These are phyloP conservation scores for Dascillus cervinus DNA, from an alignment of 2,888 invertebrate genomes.

Conservation along the genomic window DNA sequence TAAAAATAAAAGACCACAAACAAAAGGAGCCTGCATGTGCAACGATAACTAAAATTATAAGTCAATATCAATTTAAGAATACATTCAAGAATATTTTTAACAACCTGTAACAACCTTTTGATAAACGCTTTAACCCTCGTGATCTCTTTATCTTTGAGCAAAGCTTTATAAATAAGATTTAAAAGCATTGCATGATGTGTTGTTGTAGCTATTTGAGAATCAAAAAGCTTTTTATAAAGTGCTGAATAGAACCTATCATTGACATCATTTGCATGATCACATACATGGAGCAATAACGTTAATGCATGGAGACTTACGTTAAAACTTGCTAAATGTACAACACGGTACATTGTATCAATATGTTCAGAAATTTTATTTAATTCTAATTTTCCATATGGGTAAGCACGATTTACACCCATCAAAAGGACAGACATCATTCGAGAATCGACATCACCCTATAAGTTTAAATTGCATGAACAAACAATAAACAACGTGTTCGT, in stretches of 20 bases:
- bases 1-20: constrained; percentile 75
- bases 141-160: constrained; percentile 68
- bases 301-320: constrained; percentile 54
- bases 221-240: constrained; percentile 79
- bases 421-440: constrained; percentile 78
- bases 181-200: constrained; percentile 72
- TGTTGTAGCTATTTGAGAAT: constrained; percentile 62
- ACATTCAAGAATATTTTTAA: constrained; percentile 7
- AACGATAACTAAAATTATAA: constrained; percentile 49
- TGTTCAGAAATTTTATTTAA: constrained; percentile 53
- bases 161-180: constrained; percentile 78
- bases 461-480: too few relatives aligned
- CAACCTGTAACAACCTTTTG: constrained; percentile 75
- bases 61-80: constrained; percentile 4
- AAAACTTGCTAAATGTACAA: constrained; percentile 74
- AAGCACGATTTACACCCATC: constrained; percentile 76
- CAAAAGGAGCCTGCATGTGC: constrained; percentile 66
- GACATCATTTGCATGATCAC: constrained; percentile 45
- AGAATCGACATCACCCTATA: constrained; percentile 67
- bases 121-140: constrained; percentile 73
- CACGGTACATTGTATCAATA: constrained; percentile 68
- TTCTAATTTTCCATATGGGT: constrained; percentile 68
- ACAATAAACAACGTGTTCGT: constrained; percentile 6
- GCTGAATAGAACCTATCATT: constrained; percentile 75
- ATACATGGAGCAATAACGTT: constrained; percentile 56